Evolutionary conservation across 2,888 invertebrate species (phyloP).

Genomic region (Lomographa bimaculata): DNA sequence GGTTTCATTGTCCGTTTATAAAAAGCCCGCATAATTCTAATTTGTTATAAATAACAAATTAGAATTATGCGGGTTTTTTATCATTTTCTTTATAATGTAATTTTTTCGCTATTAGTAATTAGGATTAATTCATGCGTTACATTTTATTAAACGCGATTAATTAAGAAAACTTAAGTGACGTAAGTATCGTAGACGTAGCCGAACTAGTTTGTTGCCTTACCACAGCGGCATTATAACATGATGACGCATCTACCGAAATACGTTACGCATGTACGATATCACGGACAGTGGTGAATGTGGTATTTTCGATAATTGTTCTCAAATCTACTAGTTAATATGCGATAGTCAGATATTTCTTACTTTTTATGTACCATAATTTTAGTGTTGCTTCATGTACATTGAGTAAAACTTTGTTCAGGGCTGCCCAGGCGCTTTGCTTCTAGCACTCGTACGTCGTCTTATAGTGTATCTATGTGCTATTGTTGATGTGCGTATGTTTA

Average conservation of each 20-base stretch:
- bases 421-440: conserved; percentile 52
- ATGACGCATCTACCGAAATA: conserved; percentile 72
- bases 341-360: too few relatives aligned
- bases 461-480: conserved; percentile 44
- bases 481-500: conserved; percentile 38
- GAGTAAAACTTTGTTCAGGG: conserved; percentile 66
- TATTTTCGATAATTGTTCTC: too few relatives aligned
- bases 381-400: conserved; percentile 62
- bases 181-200: conserved; percentile 46
- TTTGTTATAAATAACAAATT: too few relatives aligned
- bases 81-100: conserved; percentile 1
- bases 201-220: conserved; percentile 55
- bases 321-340: too few relatives aligned
- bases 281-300: not conserved
- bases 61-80: not conserved
- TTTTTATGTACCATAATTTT: too few relatives aligned
- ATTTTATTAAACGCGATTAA: conserved; percentile 10
- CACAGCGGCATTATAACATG: conserved; percentile 55
- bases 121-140: too few relatives aligned
- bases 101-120: conserved; percentile 3
- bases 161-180: conserved; percentile 51
- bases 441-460: too few relatives aligned
- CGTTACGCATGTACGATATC: conserved; percentile 5
- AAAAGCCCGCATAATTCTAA: too few relatives aligned
- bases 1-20: too few relatives aligned